A percentile compares a stretch with the other conserved stretches of the same genome.
phyloP scores from a whole-genome alignment of 2,113 vertebrate genomes.

The Neotragus pygmaeus region DNA sequence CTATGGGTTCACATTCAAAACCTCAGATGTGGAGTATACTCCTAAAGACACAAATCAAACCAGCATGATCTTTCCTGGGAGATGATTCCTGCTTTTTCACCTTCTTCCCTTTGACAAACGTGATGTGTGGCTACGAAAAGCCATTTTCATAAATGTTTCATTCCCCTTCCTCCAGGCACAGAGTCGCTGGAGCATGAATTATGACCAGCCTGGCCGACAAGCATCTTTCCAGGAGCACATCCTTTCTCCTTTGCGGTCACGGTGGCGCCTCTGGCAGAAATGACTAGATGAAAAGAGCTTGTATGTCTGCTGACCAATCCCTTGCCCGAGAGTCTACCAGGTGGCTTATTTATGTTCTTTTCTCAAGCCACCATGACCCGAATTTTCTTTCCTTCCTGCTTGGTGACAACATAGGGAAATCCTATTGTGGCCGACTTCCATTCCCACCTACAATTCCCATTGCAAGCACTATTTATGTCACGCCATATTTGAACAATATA shows the following conservation, averaged over 20 bases:
- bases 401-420: neutral
- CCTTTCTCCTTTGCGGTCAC: neutral
- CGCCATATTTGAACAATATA: neutral
- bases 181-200: neutral
- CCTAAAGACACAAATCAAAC: neutral
- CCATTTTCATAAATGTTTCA: slow-evolving; percentile 61
- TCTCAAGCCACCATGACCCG: neutral
- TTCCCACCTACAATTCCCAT: neutral
- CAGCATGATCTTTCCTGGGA: neutral
- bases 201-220: neutral
- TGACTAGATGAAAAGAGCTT: neutral
- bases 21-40: neutral
- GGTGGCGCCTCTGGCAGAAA: neutral
- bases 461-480: neutral
- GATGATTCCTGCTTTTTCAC: neutral
- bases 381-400: neutral
- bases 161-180: slow-evolving; percentile 37
- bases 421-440: neutral
- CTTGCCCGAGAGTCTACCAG: slow-evolving; percentile 5
- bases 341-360: neutral
- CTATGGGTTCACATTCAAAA: neutral
- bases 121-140: neutral
- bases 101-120: slow-evolving; percentile 21
- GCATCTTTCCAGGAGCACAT: neutral
- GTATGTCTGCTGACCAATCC: neutral